A percentile compares a stretch with the other conserved stretches of the same genome.
Conservation (phyloP, 2,888 invertebrate species). For the Doris montereyensis region DNA sequence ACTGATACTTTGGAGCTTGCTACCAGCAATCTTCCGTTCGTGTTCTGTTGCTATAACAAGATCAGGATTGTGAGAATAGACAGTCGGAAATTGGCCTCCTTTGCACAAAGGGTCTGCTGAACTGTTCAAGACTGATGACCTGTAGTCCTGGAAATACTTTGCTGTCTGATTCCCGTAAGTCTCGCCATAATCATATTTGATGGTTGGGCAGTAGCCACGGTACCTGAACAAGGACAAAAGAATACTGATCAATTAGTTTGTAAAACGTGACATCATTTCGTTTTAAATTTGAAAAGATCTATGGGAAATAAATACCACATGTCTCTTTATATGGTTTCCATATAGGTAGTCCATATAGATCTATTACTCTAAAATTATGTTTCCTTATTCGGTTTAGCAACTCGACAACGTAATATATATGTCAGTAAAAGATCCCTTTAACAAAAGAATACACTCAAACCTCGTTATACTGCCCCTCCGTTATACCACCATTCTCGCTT, state of each 20-base stretch:
- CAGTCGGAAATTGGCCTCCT: slow-evolving; percentile 72
- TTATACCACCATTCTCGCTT: too few relatives aligned
- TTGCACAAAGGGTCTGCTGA: slow-evolving; percentile 67
- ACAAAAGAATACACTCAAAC: too few relatives aligned
- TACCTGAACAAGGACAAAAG: slow-evolving; percentile 61
- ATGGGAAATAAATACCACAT: too few relatives aligned
- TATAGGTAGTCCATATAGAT: too few relatives aligned
- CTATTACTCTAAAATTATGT: too few relatives aligned
- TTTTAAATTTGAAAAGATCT: too few relatives aligned
- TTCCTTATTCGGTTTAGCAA: too few relatives aligned
- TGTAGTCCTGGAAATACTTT: slow-evolving; percentile 73
- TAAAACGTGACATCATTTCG: neutral
- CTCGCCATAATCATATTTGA: slow-evolving; percentile 73
- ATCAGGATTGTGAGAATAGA: slow-evolving; percentile 72
- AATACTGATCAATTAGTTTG: neutral
- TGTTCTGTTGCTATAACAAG: slow-evolving; percentile 70
- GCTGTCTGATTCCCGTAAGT: slow-evolving; percentile 72
- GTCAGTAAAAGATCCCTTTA: too few relatives aligned
- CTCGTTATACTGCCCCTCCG: too few relatives aligned
- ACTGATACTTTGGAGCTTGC: slow-evolving; percentile 66
- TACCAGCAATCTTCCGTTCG: slow-evolving; percentile 70
- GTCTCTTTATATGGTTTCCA: too few relatives aligned
- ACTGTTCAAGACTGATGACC: slow-evolving; percentile 67
- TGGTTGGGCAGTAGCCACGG: slow-evolving; percentile 71
- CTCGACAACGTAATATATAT: too few relatives aligned